Evolutionary conservation across 2,888 invertebrate species (phyloP).

Genomic region (Artemia sp.): DNA sequence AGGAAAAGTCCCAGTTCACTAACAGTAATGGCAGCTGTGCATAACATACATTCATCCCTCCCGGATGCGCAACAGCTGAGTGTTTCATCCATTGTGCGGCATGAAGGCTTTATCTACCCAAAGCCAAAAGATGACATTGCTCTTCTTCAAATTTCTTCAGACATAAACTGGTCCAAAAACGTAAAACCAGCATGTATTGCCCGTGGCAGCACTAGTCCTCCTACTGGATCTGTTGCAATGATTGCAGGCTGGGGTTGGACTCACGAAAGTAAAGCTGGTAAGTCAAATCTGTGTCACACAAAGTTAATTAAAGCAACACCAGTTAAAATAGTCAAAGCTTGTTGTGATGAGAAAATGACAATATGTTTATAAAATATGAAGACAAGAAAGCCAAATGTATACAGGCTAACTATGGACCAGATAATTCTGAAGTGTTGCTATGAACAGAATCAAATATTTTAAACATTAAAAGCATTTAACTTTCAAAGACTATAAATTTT

Average conservation of each 20-base stretch:
- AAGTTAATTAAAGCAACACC: too few species aligned
- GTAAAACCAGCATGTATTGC: conserved; percentile 63
- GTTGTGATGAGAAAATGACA: too few species aligned
- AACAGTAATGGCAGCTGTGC: too few species aligned
- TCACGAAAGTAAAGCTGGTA: conserved; percentile 40
- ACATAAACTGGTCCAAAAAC: conserved; percentile 48
- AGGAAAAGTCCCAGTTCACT: too few species aligned
- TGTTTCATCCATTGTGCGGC: background rate
- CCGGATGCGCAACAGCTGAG: background rate
- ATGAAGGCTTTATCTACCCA: conserved; percentile 4
- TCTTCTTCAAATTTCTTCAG: conserved; percentile 27
- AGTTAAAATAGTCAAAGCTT: too few species aligned
- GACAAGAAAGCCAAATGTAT: too few species aligned
- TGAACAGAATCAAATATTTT: too few species aligned
- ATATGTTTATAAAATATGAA: too few species aligned
- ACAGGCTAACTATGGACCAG: too few species aligned
- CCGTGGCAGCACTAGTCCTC: conserved; percentile 34
- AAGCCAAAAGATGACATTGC: conserved; percentile 20
- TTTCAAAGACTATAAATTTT: too few species aligned
- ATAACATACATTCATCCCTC: background rate
- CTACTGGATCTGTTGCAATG: conserved; percentile 43
- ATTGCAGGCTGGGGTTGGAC: conserved; percentile 79
- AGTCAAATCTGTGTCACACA: background rate
- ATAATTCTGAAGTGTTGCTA: too few species aligned
- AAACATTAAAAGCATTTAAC: too few species aligned